These are phyloP conservation scores for Pristionchus fissidentatus DNA, from an alignment of 2,888 invertebrate genomes.

Conservation along the genomic window DNA sequence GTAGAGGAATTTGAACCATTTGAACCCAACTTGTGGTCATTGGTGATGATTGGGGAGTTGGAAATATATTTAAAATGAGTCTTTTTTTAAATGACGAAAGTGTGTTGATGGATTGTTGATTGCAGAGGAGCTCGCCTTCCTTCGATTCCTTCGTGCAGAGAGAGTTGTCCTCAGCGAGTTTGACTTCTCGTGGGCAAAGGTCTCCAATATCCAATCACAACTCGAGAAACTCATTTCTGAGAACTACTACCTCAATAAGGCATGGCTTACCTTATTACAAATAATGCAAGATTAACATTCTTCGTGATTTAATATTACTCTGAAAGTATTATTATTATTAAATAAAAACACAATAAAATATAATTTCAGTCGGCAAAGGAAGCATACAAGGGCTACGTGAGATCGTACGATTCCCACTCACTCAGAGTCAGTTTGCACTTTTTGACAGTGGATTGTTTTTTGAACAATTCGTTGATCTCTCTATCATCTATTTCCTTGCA, in stretches of 20 bases:
- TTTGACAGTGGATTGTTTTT: neutral
- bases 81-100: neutral
- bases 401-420: slow-evolving; percentile 95
- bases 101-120: neutral
- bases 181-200: slow-evolving; percentile 95
- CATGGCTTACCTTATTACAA: neutral
- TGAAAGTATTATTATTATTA: neutral
- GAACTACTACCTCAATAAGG: slow-evolving; percentile 92
- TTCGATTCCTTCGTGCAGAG: slow-evolving; percentile 91
- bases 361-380: slow-evolving; percentile 87
- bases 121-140: slow-evolving; percentile 95
- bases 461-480: slow-evolving; percentile 29
- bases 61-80: neutral
- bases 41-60: neutral
- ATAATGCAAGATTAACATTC: slow-evolving; percentile 49
- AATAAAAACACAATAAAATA: neutral
- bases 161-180: slow-evolving; percentile 95
- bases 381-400: slow-evolving; percentile 94
- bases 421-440: slow-evolving; percentile 62
- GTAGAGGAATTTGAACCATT: neutral
- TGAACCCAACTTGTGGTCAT: neutral
- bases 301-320: neutral
- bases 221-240: slow-evolving; percentile 92
- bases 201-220: slow-evolving; percentile 92
- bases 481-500: slow-evolving; percentile 34